A percentile compares a stretch with the other conserved stretches of the same genome.
These are phyloP conservation scores for Scopus umbretta DNA, from an alignment of 2,113 vertebrate species.

Conservation along the genomic window DNA sequence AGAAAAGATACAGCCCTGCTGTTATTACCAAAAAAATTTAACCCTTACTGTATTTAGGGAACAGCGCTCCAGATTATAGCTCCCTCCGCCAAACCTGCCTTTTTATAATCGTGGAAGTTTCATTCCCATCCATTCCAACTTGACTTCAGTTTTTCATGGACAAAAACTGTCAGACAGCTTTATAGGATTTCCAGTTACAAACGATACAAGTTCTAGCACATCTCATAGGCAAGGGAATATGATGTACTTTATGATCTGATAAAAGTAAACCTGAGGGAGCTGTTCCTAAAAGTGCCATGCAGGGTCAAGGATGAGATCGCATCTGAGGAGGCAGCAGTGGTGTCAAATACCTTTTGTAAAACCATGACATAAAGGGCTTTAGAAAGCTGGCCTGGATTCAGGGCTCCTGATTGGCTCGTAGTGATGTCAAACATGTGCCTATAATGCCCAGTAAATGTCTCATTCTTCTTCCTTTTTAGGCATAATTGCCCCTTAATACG, in stretches of 20 bases:
- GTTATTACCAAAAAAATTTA: not conserved
- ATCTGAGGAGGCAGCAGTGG: slow-evolving; percentile 7
- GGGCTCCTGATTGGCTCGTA: not conserved
- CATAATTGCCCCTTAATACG: slow-evolving; percentile 20
- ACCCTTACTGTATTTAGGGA: not conserved
- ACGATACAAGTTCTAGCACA: slow-evolving; percentile 31
- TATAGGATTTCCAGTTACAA: slow-evolving; percentile 60
- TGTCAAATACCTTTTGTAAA: slow-evolving; percentile 50
- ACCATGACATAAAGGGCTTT: slow-evolving; percentile 18
- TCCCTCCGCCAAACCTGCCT: not conserved
- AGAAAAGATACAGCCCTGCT: not conserved
- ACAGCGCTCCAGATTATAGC: not conserved
- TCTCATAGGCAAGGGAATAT: slow-evolving; percentile 30
- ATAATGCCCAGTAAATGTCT: not conserved
- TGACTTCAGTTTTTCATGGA: slow-evolving; percentile 17
- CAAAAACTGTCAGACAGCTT: slow-evolving; percentile 20
- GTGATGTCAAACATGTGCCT: slow-evolving; percentile 2
- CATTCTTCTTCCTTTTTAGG: slow-evolving; percentile 1
- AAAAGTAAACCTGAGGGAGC: slow-evolving; percentile 55
- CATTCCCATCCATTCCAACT: slow-evolving; percentile 24
- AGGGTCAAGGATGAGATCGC: slow-evolving; percentile 62
- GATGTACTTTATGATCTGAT: slow-evolving; percentile 50
- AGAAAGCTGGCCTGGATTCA: slow-evolving; percentile 5
- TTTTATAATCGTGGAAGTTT: not conserved
- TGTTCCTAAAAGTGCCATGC: slow-evolving; percentile 50